These are phyloP conservation scores for Cyanocitta stelleri DNA, from an alignment of 2,113 vertebrate species.

Conservation along the genomic window DNA sequence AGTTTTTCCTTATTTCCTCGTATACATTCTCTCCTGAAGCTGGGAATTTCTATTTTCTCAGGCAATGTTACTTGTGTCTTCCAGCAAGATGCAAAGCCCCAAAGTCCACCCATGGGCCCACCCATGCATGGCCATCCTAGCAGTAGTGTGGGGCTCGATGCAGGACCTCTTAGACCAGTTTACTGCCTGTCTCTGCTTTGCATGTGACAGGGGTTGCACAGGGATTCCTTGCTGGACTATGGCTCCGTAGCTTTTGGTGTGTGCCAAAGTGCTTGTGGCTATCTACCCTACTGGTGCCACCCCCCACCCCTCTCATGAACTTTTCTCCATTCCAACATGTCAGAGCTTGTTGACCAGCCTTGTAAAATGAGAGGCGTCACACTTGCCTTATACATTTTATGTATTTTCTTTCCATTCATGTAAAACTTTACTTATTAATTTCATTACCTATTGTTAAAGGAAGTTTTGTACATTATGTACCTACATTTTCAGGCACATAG, in stretches of 20 bases:
- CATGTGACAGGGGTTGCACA: neutral
- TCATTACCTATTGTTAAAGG: neutral
- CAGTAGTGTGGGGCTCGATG: neutral
- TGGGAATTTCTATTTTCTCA: neutral
- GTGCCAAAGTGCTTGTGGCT: neutral
- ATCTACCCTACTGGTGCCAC: neutral
- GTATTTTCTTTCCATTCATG: neutral
- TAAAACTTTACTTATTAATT: neutral
- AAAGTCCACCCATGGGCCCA: neutral
- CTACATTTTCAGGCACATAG: neutral
- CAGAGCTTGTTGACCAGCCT: neutral
- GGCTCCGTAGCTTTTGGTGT: neutral
- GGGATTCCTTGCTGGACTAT: neutral
- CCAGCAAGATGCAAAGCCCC: neutral
- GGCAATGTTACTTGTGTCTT: neutral
- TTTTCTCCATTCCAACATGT: neutral
- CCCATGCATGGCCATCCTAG: neutral
- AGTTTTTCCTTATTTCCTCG: neutral
- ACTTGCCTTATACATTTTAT: neutral
- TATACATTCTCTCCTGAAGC: neutral
- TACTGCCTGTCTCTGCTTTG: neutral
- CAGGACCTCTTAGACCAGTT: neutral
- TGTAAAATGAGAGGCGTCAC: neutral
- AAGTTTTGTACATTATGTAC: neutral
- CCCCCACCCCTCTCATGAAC: neutral